A percentile compares a stretch with the other conserved stretches of the same genome.
Conservation (phyloP, 2,888 invertebrate genomes). For the Idaea aversata region DNA sequence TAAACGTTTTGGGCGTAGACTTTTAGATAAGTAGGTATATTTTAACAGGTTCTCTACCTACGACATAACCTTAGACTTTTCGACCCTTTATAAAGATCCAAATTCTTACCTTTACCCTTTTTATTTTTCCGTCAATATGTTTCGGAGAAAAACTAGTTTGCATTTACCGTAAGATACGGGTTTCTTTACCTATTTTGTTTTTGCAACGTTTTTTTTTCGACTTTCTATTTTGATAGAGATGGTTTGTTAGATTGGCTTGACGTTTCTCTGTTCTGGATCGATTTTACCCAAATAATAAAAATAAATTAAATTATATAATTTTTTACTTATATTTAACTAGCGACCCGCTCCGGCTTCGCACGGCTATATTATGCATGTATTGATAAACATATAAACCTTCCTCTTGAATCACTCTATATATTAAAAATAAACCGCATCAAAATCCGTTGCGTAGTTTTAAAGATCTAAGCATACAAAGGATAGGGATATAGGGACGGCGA, state of each 20-base stretch:
- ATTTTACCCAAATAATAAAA: background rate
- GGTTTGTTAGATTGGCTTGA: background rate
- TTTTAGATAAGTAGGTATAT: conserved; percentile 12
- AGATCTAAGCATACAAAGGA: no score
- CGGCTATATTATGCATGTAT: no score
- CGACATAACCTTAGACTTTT: conserved; percentile 5
- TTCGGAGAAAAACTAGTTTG: conserved; percentile 25
- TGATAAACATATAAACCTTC: no score
- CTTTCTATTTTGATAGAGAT: background rate
- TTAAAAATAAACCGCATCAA: no score
- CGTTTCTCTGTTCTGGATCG: background rate
- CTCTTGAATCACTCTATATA: no score
- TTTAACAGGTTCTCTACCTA: background rate
- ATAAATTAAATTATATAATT: no score
- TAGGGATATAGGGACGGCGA: no score
- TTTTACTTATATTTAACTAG: no score
- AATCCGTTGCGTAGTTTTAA: no score
- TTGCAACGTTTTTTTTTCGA: background rate
- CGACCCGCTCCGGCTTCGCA: no score
- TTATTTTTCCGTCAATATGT: conserved; percentile 33
- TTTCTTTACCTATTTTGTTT: background rate
- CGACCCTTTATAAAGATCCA: conserved; percentile 27
- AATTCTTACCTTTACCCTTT: conserved; percentile 27
- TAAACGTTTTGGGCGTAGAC: background rate
- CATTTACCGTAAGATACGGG: conserved; percentile 18